A percentile compares a stretch with the other conserved stretches of the same genome.
phyloP scores from a whole-genome alignment of 2,113 vertebrate genomes.

The Bungarus multicinctus region DNA sequence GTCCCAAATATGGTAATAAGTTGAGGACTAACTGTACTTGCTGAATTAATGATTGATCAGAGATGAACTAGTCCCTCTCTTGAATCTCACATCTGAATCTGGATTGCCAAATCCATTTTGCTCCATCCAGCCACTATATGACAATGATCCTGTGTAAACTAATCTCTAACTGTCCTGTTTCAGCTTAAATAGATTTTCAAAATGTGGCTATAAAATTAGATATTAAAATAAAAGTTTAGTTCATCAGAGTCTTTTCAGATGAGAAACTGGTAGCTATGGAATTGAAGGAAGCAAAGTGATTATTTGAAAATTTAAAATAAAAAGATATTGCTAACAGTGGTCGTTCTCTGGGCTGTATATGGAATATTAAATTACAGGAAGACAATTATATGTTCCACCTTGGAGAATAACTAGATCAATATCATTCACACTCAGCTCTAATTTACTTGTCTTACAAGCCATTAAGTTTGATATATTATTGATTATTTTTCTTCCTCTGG shows the following conservation, averaged over 20 bases:
- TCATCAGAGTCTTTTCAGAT: conserved; percentile 33
- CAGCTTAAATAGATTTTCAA: not conserved
- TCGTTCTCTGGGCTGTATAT: conserved; percentile 12
- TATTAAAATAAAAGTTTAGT: conserved; percentile 18
- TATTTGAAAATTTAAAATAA: conserved; percentile 35
- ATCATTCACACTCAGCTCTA: conserved; percentile 64
- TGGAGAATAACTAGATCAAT: conserved; percentile 64
- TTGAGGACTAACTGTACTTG: no score
- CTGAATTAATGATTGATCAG: not conserved
- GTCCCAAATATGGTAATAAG: no score
- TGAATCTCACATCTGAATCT: not conserved
- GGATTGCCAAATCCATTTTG: not conserved
- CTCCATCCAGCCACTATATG: no score
- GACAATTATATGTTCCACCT: conserved; percentile 65
- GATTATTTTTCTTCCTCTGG: conserved; percentile 50
- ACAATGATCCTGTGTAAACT: not conserved
- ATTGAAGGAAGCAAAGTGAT: conserved; percentile 45
- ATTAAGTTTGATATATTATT: conserved; percentile 73
- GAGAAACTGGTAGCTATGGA: conserved; percentile 11
- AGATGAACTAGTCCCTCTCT: not conserved
- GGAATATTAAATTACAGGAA: conserved; percentile 68
- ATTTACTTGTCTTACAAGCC: conserved; percentile 75
- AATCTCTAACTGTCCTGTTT: not conserved
- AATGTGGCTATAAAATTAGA: not conserved
- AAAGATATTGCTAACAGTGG: conserved; percentile 5